Evolutionary conservation across 2,888 invertebrate species (phyloP), one percentile per base, ranked within the genome.

Genomic region (Agrochola lychnidis): DNA sequence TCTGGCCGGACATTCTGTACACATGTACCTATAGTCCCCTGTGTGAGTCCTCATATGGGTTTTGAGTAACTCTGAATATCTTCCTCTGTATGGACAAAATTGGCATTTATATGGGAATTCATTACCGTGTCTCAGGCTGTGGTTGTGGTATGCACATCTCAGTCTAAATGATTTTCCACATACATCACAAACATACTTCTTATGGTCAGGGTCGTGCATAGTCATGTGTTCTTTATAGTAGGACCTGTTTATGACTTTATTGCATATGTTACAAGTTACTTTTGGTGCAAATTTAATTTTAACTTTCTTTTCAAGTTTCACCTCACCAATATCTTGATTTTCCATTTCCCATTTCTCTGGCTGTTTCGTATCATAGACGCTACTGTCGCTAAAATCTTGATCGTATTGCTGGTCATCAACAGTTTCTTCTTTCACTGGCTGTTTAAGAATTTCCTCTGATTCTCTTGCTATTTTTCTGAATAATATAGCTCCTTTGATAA

Each of bases 151-250:
- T 1, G 94, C 92, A 85, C 94, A 94, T 70, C 93, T 82, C 36
- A 93, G 83, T 70, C 93, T 85, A 76, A 94, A 94, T 30, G 93
- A 92, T 75, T 94, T 94, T 4, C 94, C 94, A 79, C 94, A 94
- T 0, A 94, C 83, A 77, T 94, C 94, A 84, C 94, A 94, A 4
- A 94, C 89, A 89, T 93, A 94, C 64, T 93, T 93, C 59, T 92
- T 91, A 42, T 92, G 92, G 66, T 93, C 90, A 7, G 93, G 93
- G 71, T 94, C 93, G 83, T 94, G 94, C 91, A 94, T 91, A 0
- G 93, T 93, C 69, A 94, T 79, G 80, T 94, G 94, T 74, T 93
- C 92, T 79, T 93, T 94, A 57, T 91, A 92, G 81, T 94, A 94
- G 14, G 93, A 92, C 62, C 51, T 78, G 45, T 78, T 93, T 10